Evolutionary conservation across 2,113 vertebrate species (phyloP).

Genomic region (Paradoxurus hermaphroditus): DNA sequence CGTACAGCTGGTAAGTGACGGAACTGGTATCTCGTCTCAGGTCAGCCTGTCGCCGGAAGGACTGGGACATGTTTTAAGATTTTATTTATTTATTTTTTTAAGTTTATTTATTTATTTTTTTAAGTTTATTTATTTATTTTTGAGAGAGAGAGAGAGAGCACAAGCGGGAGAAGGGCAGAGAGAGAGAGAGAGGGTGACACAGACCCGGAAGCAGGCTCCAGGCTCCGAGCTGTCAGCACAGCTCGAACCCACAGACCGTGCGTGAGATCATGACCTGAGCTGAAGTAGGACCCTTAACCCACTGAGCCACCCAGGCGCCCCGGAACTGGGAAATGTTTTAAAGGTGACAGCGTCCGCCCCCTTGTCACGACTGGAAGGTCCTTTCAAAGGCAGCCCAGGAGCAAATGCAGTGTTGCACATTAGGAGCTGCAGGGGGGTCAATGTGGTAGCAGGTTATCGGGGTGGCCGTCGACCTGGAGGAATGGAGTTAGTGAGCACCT

Average conservation of each 20-base stretch:
- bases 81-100: too few species aligned
- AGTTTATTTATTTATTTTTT: too few species aligned
- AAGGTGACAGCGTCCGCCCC: neutral
- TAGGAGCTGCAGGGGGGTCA: neutral
- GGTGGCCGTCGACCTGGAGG: neutral
- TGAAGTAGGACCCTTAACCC: too few species aligned
- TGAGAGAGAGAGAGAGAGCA: too few species aligned
- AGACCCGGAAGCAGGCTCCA: too few species aligned
- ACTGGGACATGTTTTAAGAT: neutral
- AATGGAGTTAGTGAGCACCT: neutral
- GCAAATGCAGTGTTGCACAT: rapidly evolving
- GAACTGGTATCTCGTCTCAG: neutral
- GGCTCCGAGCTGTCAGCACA: too few species aligned
- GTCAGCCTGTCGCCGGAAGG: neutral
- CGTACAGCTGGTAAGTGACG: constrained; percentile 5
- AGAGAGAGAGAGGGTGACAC: too few species aligned
- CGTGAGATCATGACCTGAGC: too few species aligned
- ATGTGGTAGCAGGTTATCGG: rapidly evolving
- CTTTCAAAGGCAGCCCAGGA: neutral
- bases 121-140: too few species aligned
- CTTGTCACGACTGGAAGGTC: neutral
- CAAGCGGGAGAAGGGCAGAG: too few species aligned
- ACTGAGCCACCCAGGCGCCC: too few species aligned
- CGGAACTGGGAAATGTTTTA: neutral
- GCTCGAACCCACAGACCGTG: too few species aligned